Evolutionary conservation across 1,140 invertebrate genomes (phyloP).

Genomic region (Halyomorpha halys): DNA sequence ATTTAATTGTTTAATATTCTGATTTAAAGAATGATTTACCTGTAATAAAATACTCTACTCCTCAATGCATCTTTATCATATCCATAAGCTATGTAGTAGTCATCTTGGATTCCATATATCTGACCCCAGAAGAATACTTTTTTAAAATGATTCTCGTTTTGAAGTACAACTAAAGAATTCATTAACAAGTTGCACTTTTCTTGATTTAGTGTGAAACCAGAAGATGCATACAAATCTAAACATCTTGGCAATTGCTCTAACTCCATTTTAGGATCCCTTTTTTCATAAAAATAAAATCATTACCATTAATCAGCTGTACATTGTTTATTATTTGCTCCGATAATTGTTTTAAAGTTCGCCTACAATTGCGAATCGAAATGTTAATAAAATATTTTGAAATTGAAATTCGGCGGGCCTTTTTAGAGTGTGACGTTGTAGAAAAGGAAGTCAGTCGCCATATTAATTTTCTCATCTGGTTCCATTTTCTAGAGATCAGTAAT

Average conservation of each 20-base stretch:
- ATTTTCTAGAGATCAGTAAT: constrained; percentile 1
- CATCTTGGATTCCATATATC: constrained; percentile 51
- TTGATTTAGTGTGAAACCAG: constrained; percentile 17
- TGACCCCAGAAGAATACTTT: constrained; percentile 64
- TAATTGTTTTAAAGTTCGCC: neutral
- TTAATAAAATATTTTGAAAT: too few species aligned
- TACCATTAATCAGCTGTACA: too few species aligned
- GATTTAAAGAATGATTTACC: too few species aligned
- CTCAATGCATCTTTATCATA: constrained; percentile 52
- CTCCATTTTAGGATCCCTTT: constrained; percentile 21
- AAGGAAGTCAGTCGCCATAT: constrained; percentile 1
- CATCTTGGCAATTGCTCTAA: constrained; percentile 5
- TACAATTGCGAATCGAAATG: neutral
- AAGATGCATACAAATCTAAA: constrained; percentile 7
- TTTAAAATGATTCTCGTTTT: constrained; percentile 63
- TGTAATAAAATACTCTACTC: constrained; percentile 57
- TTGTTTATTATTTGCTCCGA: neutral
- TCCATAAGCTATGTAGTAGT: constrained; percentile 65
- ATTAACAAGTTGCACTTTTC: constrained; percentile 20
- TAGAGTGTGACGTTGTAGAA: neutral
- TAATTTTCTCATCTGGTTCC: constrained; percentile 10
- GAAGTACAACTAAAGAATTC: constrained; percentile 50
- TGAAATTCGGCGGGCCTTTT: neutral
- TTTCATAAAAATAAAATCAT: neutral
- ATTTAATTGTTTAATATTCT: too few species aligned